Percentiles rank a stretch among this genome's conserved stretches.
These are phyloP conservation scores for Paramormyrops hopkinsi DNA, from an alignment of 2,797 vertebrate genomes.

Conservation along the genomic window DNA sequence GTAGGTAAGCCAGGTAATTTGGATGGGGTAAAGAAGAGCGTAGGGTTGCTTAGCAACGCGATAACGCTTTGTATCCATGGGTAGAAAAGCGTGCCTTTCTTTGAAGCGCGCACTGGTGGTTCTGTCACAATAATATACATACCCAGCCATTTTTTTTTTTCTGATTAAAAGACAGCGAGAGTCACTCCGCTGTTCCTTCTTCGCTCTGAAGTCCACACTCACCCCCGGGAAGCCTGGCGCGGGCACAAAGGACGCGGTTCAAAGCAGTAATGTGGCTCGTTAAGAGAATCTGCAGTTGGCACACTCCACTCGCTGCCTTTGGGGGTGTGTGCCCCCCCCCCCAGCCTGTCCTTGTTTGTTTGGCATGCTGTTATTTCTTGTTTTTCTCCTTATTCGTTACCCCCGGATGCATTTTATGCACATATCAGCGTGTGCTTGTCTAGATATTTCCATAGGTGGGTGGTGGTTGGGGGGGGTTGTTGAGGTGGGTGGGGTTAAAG, in stretches of 20 bases:
- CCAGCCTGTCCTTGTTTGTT: not conserved
- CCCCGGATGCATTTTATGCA: not conserved
- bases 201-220: not conserved
- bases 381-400: not conserved
- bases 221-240: not conserved
- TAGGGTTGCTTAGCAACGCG: not conserved
- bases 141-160: not conserved
- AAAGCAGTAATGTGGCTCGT: constrained; percentile 7
- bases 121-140: not conserved
- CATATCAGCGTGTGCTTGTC: not conserved
- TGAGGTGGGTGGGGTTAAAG: not conserved
- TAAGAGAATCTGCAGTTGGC: constrained; percentile 4
- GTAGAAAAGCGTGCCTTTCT: not conserved
- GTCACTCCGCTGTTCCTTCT: not conserved
- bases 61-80: not conserved
- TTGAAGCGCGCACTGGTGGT: not conserved
- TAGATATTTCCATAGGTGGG: not conserved
- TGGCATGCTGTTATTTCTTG: not conserved
- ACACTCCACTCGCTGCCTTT: not conserved
- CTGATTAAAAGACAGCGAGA: constrained; percentile 2
- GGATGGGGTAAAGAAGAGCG: not conserved
- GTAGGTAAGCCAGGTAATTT: not conserved
- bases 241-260: not conserved
- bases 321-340: not conserved
- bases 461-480: not conserved